Conservation (phyloP, 2,888 invertebrate genomes). For the Caenorhabditis imperialis region DNA sequence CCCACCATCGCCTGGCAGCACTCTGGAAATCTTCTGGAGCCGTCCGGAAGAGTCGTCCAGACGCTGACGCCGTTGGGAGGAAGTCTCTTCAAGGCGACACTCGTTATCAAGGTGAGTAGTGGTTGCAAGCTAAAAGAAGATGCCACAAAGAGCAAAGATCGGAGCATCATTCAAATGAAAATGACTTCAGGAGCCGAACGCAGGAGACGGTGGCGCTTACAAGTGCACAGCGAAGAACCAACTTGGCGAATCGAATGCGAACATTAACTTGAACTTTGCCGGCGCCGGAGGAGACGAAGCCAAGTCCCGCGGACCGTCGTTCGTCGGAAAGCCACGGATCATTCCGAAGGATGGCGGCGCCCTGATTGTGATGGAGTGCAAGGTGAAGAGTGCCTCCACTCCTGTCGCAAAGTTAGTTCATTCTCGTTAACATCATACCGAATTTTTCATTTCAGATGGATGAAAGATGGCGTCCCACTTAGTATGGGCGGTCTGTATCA, state of each 20-base stretch:
- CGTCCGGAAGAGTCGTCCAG: constrained; percentile 69
- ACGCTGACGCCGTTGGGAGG: constrained; percentile 68
- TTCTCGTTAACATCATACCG: background rate
- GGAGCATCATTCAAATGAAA: too few species aligned
- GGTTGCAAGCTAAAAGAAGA: too few species aligned
- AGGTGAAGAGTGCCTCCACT: constrained; percentile 89
- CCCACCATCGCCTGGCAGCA: constrained; percentile 76
- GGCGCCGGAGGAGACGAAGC: constrained; percentile 83
- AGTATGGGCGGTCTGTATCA: constrained; percentile 75
- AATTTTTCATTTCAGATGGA: constrained; percentile 65
- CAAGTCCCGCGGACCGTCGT: constrained; percentile 84
- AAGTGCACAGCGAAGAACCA: constrained; percentile 98
- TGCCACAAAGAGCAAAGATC: too few species aligned
- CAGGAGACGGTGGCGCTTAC: constrained; percentile 97
- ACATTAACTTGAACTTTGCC: constrained; percentile 99
- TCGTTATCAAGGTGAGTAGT: constrained; percentile 73
- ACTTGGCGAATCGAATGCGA: constrained; percentile 99
- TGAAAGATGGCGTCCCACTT: constrained; percentile 75
- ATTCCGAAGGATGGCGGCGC: constrained; percentile 94
- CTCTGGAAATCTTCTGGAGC: constrained; percentile 69
- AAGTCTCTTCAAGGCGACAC: constrained; percentile 72
- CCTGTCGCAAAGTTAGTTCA: constrained; percentile 82
- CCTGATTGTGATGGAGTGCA: constrained; percentile 95
- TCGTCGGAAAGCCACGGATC: constrained; percentile 97
- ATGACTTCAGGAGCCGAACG: constrained; percentile 87